Evolutionary conservation across 2,888 invertebrate species (phyloP).

Genomic region (Dicyrtomina minuta): DNA sequence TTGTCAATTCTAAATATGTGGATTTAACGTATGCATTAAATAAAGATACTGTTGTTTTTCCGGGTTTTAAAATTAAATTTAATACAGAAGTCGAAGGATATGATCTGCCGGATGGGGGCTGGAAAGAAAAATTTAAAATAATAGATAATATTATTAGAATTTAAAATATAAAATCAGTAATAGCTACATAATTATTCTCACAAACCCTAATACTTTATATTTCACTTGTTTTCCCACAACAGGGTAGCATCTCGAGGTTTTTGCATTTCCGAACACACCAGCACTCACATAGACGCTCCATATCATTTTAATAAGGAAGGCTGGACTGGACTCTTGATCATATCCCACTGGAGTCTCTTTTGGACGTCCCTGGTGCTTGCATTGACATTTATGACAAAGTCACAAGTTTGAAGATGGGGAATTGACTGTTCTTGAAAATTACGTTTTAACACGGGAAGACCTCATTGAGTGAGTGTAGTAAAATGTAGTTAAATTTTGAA

Average conservation of each 20-base stretch:
- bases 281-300: conserved; percentile 68
- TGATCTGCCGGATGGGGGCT: conserved; percentile 30
- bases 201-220: not conserved
- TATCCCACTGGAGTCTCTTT: conserved; percentile 57
- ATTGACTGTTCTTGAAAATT: conserved; percentile 35
- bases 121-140: conserved; percentile 35
- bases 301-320: conserved; percentile 62
- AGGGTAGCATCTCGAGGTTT: conserved; percentile 39
- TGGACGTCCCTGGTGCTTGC: conserved; percentile 50
- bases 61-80: conserved; percentile 40
- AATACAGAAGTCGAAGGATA: conserved; percentile 40
- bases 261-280: conserved; percentile 62
- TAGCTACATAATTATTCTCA: not conserved
- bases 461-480: conserved; percentile 44
- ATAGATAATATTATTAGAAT: not conserved
- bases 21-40: conserved; percentile 47
- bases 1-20: conserved; percentile 1
- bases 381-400: conserved; percentile 49
- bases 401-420: conserved; percentile 34
- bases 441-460: conserved; percentile 41
- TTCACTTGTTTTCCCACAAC: not conserved
- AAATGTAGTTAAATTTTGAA: too few relatives aligned
- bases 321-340: conserved; percentile 60
- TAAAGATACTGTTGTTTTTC: conserved; percentile 41
- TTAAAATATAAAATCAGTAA: not conserved